Evolutionary conservation across 1,140 invertebrate genomes (phyloP).

Genomic region (Stegodyphus dumicola): DNA sequence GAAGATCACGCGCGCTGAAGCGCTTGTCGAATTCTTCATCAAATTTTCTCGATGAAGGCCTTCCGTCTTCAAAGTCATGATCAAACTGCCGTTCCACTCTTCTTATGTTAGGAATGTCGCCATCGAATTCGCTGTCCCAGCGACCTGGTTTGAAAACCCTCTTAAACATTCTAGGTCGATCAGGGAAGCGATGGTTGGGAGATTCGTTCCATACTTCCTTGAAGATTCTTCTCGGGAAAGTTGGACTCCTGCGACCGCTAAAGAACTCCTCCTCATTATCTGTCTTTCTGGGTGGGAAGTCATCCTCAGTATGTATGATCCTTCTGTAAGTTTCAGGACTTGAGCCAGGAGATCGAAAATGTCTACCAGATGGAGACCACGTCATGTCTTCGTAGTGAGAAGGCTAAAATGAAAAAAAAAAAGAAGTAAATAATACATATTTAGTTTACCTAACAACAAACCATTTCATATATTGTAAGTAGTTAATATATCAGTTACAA

Average conservation of each 20-base stretch:
- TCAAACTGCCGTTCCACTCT: constrained; percentile 21
- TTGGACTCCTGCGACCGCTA: constrained; percentile 32
- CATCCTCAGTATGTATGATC: constrained; percentile 15
- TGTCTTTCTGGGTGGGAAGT: constrained; percentile 18
- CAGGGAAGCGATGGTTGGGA: constrained; percentile 30
- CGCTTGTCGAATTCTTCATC: constrained; percentile 36
- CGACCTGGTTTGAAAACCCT: constrained; percentile 37
- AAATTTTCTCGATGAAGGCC: constrained; percentile 22
- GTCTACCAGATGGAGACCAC: constrained; percentile 29
- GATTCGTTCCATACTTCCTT: constrained; percentile 31
- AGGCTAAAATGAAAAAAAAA: constrained; percentile 27
- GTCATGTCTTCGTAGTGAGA: constrained; percentile 53
- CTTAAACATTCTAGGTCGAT: constrained; percentile 46
- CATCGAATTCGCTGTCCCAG: constrained; percentile 34
- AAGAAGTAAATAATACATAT: neutral
- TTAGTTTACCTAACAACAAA: neutral
- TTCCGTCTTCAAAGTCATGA: constrained; percentile 3
- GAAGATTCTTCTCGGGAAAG: constrained; percentile 41
- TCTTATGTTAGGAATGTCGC: constrained; percentile 18
- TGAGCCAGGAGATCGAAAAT: constrained; percentile 33
- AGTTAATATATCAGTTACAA: neutral
- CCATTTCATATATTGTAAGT: neutral
- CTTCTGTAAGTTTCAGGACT: constrained; percentile 48
- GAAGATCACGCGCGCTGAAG: neutral
- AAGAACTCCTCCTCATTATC: constrained; percentile 39